Evolutionary conservation across 1,140 invertebrate genomes (phyloP), one percentile per base, ranked within the genome.

Genomic region (Babylonia areolata): DNA sequence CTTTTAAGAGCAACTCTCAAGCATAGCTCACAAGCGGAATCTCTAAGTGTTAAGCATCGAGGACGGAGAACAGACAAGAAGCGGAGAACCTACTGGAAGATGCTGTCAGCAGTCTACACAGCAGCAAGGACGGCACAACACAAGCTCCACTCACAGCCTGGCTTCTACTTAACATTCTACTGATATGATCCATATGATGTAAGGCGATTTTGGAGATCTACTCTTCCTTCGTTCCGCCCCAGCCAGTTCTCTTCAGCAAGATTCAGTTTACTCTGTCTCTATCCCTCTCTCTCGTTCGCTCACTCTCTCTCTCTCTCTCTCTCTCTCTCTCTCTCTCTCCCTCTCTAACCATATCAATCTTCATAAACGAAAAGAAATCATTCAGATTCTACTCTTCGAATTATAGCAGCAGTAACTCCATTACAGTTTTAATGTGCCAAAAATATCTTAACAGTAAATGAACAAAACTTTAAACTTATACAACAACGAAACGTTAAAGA

Each of bases 261-360:
- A 51, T 5, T 64, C 58, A 5, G 5, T 23, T n/a, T 11, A 23
- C 58, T 64, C 58, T 64, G 15, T 64, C 2, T 64, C 58, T 64
- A 12, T 64, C 2, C 28, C 58, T 64, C 2, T 64, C 58, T 64
- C 2, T 64, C 58, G 15, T 3, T 64, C 9, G 9, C 58, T 64
- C 58, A 12, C 58, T 64, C 58, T 64, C 58, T 64, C 58, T 64
- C 58, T 64, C 58, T 64, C 58, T 11, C 58, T 64, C 58, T 64
- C 58, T 64, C 58, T 64, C 58, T 64, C 58, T 64, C 58, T 64
- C 58, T 64, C 58, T 64, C 58, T 64, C 58, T 64, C 58, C 28
- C 58, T 64, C 58, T 64, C 58, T 64, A 12, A 0, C 12, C 28
- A 64, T 23, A 6, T 64, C 28, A n/a, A n/a, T n/a, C n/a, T n/a